Percentiles rank a stretch among this genome's conserved stretches.
Evolutionary conservation across 37 sponge, comb jelly and placozoan species (phyloP).

Genomic region (Beroe forskalii): DNA sequence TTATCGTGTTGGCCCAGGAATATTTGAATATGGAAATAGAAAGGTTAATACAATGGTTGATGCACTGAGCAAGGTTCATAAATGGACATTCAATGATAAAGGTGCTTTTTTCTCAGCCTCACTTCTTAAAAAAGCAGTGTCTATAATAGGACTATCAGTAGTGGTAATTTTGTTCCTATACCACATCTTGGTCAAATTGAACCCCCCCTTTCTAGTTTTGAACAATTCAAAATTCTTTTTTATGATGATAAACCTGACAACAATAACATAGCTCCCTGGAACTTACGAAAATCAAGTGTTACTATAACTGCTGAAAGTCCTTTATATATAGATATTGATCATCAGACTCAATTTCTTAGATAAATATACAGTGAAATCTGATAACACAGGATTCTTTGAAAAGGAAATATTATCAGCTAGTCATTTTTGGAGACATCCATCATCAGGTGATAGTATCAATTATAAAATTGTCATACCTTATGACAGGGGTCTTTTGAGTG

Average conservation of each 20-base stretch:
- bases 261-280: slow-evolving; percentile 60
- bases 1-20: slow-evolving; percentile 46
- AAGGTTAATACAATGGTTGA: slow-evolving; percentile 37
- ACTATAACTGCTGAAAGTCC: slow-evolving; percentile 51
- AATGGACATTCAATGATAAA: slow-evolving; percentile 26
- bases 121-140: slow-evolving; percentile 22
- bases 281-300: not conserved
- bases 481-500: slow-evolving; percentile 5
- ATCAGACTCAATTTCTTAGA: not conserved
- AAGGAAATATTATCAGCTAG: slow-evolving; percentile 27
- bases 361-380: not conserved
- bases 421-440: slow-evolving; percentile 50
- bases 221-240: not conserved
- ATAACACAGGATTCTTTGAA: slow-evolving; percentile 4
- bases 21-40: slow-evolving; percentile 43
- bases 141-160: slow-evolving; percentile 11
- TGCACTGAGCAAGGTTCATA: slow-evolving; percentile 53
- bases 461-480: slow-evolving; percentile 53
- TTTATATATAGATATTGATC: slow-evolving; percentile 45
- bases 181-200: slow-evolving; percentile 29
- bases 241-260: slow-evolving; percentile 31
- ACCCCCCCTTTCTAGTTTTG: slow-evolving; percentile 6
- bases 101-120: not conserved
- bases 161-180: not conserved
- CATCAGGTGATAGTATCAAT: slow-evolving; percentile 56